Base-by-base conservation (phyloP, 2,113 vertebrate genomes). In the Chlorodrepanis virens region DNA sequence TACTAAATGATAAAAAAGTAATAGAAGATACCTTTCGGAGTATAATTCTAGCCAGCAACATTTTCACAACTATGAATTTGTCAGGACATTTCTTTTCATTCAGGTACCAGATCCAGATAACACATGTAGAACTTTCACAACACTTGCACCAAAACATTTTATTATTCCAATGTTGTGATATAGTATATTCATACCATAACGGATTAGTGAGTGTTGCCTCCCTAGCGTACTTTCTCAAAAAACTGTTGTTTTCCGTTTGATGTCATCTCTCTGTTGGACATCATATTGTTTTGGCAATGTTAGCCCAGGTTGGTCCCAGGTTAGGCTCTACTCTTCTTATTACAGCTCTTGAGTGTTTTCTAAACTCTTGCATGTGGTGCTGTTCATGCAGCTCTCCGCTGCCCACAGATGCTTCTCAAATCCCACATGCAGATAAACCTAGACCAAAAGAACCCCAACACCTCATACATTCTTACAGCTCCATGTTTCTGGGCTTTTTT, bases 351-450 rank as follows among this genome's bases (percentile, higher is more conserved):
- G 0, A 54, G 15, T 27, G 28, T 45, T 83, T 50, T 44, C n/a
- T 67, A 25, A 21, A n/a, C 20, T 31, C 33, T n/a, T 2, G 35
- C 5, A 20, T 2, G 2, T 3, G 7, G 28, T 14, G 4, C 4
- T 82, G 19, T 14, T 79, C 29, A 39, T 27, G 29, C 16, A 68
- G 40, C 31, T 83, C 49, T n/a, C 3, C 33, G 11, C n/a, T 28
- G 5, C 7, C 24, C 15, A 76, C 57, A 54, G 20, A 33, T 6
- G 19, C 6, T 60, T 17, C 31, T 84, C 39, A 63, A 83, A 59
- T 16, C 18, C 28, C 24, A 70, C 8, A 18, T 2, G 11, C 11
- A 67, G 78, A 68, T 12, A 47, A 89, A 75, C 3, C 13, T 25
- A 59, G 20, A 59, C n/a, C 50, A 39, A 71, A 71, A 57, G 5